phyloP scores from a whole-genome alignment of 2,113 vertebrate species.

The Ptychochromis oligacanthus region DNA sequence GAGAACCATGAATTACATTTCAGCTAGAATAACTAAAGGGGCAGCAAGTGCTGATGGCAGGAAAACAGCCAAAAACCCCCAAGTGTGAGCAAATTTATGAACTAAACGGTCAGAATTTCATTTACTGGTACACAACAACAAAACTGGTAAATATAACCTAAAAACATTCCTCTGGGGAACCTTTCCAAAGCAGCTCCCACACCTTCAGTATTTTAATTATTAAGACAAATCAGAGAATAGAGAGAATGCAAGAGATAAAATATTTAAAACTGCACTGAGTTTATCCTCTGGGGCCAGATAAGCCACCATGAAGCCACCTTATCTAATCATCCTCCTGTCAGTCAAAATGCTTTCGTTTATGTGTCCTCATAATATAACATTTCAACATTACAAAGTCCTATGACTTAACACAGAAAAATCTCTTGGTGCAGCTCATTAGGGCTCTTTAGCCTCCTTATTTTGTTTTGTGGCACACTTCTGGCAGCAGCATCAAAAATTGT shows the following conservation, averaged over 20 bases:
- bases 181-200: not conserved
- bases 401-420: not conserved
- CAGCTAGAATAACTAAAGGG: not conserved
- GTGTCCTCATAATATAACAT: not conserved
- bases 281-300: not conserved
- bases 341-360: not conserved
- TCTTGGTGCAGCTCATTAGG: too few species aligned
- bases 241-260: conserved; percentile 7
- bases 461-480: not conserved
- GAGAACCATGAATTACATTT: not conserved
- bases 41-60: not conserved
- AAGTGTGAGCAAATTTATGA: not conserved
- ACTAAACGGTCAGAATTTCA: not conserved
- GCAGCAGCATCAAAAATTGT: not conserved
- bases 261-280: conserved; percentile 6
- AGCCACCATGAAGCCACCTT: not conserved
- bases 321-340: not conserved
- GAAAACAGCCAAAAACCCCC: not conserved
- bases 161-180: not conserved
- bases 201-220: conserved; percentile 7
- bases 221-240: not conserved
- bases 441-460: not conserved
- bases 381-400: not conserved
- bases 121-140: not conserved
- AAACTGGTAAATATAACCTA: not conserved